A percentile compares a stretch with the other conserved stretches of the same genome.
Evolutionary conservation across 2,113 vertebrate genomes (phyloP).

Genomic region (Micronisus gabar): DNA sequence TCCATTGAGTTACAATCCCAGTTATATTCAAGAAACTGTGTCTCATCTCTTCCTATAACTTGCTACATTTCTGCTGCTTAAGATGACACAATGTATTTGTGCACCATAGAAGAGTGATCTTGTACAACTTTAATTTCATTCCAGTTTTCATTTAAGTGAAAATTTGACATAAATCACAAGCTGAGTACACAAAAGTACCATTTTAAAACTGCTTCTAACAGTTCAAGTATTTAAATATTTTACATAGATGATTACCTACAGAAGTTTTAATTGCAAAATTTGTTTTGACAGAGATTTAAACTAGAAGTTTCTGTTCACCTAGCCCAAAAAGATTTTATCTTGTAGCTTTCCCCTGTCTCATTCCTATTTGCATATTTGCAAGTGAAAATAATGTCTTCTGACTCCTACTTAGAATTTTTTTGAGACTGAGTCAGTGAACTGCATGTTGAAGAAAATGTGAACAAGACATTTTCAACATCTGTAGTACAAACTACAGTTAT

Average conservation of each 20-base stretch:
- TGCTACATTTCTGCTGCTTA: background rate
- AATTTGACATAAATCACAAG: background rate
- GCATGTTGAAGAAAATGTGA: constrained; percentile 11
- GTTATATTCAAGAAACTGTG: background rate
- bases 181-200: background rate
- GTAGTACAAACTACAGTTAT: background rate
- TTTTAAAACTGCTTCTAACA: background rate
- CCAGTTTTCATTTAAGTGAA: background rate
- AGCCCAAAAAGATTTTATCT: background rate
- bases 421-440: constrained; percentile 12
- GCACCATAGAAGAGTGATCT: background rate
- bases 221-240: background rate
- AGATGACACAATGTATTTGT: background rate
- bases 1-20: background rate
- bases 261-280: constrained; percentile 15
- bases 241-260: background rate
- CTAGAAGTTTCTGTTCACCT: background rate
- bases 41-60: background rate
- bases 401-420: constrained; percentile 28
- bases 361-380: constrained; percentile 21
- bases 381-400: constrained; percentile 30
- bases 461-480: constrained; percentile 1
- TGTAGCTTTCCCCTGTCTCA: background rate
- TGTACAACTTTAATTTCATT: background rate
- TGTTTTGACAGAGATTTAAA: background rate